These are phyloP conservation scores for Alca torda DNA, from an alignment of 2,797 vertebrate genomes.

Conservation along the genomic window DNA sequence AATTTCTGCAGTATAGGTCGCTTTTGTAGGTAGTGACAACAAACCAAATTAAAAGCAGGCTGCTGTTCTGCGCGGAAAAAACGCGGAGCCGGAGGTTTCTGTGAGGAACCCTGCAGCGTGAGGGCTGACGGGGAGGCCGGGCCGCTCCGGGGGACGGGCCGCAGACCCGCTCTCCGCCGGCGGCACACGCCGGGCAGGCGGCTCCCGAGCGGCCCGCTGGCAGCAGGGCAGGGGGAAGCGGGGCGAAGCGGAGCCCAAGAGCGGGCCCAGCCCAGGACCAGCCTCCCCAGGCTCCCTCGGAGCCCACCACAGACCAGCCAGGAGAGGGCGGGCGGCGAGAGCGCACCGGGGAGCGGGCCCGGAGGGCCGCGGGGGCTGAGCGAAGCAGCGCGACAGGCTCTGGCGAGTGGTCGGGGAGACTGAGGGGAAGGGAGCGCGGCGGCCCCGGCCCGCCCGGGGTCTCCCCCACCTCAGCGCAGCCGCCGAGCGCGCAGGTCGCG, in stretches of 20 bases:
- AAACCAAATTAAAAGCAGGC: not conserved
- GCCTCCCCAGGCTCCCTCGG: not conserved
- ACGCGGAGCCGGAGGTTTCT: rapidly evolving
- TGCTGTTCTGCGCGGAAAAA: not conserved
- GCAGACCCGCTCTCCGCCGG: not conserved
- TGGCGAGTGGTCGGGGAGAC: no score
- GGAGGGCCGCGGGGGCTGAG: not conserved
- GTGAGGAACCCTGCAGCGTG: not conserved
- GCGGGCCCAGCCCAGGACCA: not conserved
- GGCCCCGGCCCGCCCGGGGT: no score
- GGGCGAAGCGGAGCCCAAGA: no score
- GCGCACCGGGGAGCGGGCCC: not conserved
- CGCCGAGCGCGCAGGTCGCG: no score
- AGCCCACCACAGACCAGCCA: not conserved
- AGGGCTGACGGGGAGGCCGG: no score
- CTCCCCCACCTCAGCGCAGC: no score
- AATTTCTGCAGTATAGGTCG: not conserved
- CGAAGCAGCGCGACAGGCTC: no score
- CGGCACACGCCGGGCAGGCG: not conserved
- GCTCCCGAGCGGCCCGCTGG: not conserved
- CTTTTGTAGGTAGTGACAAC: rapidly evolving
- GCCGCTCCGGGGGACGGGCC: not conserved
- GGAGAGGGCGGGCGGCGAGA: not conserved
- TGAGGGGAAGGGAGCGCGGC: no score
- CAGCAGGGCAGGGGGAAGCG: not conserved